Evolutionary conservation across 2,113 vertebrate species (phyloP).

Genomic region (Puffinus mauretanicus): DNA sequence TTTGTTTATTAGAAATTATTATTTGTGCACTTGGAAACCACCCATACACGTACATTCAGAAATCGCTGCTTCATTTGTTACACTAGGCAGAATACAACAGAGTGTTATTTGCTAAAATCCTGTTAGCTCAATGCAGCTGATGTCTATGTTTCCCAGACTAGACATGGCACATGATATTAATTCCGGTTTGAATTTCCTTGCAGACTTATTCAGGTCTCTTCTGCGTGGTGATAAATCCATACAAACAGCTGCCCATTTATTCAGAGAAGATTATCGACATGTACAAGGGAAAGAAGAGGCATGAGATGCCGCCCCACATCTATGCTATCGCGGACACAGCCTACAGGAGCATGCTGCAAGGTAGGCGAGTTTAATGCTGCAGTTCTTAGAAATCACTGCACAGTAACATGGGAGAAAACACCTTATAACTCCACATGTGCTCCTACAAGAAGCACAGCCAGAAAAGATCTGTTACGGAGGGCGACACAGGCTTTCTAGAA

Average conservation of each 20-base stretch:
- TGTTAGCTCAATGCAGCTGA: neutral
- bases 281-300: conserved; percentile 98
- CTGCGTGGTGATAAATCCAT: conserved; percentile 95
- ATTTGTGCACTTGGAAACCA: neutral
- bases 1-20: neutral
- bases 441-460: neutral
- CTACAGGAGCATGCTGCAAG: conserved; percentile 98
- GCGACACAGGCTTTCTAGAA: neutral
- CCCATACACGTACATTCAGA: neutral
- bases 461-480: neutral
- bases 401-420: neutral
- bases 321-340: conserved; percentile 93
- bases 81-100: neutral
- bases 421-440: neutral
- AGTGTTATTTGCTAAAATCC: neutral
- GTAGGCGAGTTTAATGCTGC: conserved; percentile 63
- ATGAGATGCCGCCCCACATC: conserved; percentile 95
- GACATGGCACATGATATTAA: rapidly evolving
- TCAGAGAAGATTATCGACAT: conserved; percentile 97
- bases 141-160: neutral
- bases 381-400: neutral
- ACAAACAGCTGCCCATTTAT: conserved; percentile 96
- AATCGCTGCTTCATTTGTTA: neutral
- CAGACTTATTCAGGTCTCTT: conserved; percentile 97
- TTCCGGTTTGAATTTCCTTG: neutral